phyloP scores from a whole-genome alignment of 2,797 vertebrate genomes.

The Catharus ustulatus region DNA sequence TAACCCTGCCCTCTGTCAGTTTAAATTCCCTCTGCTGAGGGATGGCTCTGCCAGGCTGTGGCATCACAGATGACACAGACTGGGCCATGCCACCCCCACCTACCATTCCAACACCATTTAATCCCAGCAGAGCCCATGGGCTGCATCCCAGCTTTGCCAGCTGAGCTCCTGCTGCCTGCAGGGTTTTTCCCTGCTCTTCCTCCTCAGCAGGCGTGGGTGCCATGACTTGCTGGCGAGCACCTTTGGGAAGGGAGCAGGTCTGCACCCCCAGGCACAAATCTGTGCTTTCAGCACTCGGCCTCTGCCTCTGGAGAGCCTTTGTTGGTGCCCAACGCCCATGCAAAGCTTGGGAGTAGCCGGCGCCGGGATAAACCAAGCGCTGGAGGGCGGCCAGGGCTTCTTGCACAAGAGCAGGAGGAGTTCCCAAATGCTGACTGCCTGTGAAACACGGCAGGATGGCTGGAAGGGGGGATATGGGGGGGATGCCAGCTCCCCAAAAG shows the following conservation, averaged over 20 bases:
- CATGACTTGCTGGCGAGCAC: background rate
- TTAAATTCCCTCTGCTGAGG: background rate
- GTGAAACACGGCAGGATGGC: accelerated
- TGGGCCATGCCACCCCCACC: background rate
- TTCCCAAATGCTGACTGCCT: background rate
- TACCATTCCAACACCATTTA: too few relatives aligned
- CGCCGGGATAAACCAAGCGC: constrained; percentile 4
- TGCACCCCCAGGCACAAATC: background rate
- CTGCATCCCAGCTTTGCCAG: background rate
- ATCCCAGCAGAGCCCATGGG: background rate
- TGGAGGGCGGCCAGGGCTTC: constrained; percentile 17
- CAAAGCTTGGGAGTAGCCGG: constrained; percentile 34
- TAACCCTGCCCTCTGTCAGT: background rate
- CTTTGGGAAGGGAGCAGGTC: constrained; percentile 3
- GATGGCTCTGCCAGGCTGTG: accelerated
- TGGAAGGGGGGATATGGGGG: accelerated
- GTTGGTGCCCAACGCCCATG: constrained; percentile 35
- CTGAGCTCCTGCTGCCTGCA: background rate
- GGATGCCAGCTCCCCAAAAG: background rate
- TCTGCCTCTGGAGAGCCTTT: constrained; percentile 32
- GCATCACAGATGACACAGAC: background rate
- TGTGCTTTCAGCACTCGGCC: background rate
- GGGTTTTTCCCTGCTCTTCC: background rate
- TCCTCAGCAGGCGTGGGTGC: background rate
- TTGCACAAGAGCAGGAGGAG: constrained; percentile 33